Evolutionary conservation across 2,888 invertebrate species (phyloP).

Genomic region (Eristalis intricaria): DNA sequence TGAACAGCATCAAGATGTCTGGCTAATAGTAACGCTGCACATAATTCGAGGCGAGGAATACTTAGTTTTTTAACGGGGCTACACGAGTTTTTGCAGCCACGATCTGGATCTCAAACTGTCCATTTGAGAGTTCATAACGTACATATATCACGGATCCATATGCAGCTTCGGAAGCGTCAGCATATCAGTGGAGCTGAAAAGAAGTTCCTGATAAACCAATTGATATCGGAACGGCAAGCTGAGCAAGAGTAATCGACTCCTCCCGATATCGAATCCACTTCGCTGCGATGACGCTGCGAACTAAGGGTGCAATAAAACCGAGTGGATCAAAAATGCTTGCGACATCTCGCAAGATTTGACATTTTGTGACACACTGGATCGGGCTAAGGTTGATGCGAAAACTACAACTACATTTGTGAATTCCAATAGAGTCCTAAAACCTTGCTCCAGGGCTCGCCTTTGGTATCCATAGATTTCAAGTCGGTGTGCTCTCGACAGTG

Average conservation of each 20-base stretch:
- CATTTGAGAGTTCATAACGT: too few relatives aligned
- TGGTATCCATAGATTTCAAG: not conserved
- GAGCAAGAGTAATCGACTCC: conserved; percentile 13
- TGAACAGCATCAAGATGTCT: conserved; percentile 33
- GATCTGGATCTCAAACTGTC: not conserved
- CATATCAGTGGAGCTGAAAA: conserved; percentile 36
- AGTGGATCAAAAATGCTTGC: too few relatives aligned
- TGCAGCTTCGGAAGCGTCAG: conserved; percentile 47
- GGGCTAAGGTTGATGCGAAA: conserved; percentile 26
- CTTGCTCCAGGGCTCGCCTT: conserved; percentile 25
- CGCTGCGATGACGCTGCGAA: not conserved
- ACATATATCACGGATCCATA: too few relatives aligned
- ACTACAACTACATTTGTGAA: conserved; percentile 23
- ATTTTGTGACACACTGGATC: conserved; percentile 13
- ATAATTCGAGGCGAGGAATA: conserved; percentile 50
- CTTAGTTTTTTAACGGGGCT: conserved; percentile 23
- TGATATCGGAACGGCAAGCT: conserved; percentile 25
- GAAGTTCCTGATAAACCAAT: not conserved
- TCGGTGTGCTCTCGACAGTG: too few relatives aligned
- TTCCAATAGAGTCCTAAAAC: conserved; percentile 63
- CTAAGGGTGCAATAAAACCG: conserved; percentile 13
- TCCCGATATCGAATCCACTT: too few relatives aligned
- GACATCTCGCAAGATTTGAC: too few relatives aligned
- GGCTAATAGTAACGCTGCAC: conserved; percentile 34
- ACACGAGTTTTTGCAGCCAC: conserved; percentile 29